These are phyloP conservation scores for Phataginus tricuspis DNA, from an alignment of 2,797 vertebrate genomes.

Conservation along the genomic window DNA sequence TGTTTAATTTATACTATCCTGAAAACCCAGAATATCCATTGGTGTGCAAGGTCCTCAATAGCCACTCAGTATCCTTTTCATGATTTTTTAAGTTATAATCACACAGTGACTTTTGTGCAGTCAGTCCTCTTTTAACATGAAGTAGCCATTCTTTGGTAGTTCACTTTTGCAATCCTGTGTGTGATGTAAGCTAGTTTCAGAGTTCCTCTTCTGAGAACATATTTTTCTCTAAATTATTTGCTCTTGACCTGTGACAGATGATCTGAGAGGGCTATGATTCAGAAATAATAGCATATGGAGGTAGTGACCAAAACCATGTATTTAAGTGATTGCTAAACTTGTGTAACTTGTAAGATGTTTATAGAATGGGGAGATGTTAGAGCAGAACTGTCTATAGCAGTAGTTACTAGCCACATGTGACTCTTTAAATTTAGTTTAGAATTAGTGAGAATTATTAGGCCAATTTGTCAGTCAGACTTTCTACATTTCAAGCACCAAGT, in stretches of 20 bases:
- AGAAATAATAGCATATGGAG: background rate
- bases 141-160: background rate
- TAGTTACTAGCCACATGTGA: background rate
- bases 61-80: background rate
- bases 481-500: background rate
- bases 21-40: background rate
- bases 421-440: constrained; percentile 5
- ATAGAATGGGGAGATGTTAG: background rate
- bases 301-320: background rate
- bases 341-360: background rate
- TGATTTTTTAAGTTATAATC: background rate
- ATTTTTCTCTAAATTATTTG: constrained; percentile 29
- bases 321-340: constrained; percentile 30
- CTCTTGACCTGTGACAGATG: background rate
- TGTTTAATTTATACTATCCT: constrained; percentile 38
- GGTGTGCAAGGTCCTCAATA: background rate
- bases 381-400: background rate
- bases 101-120: background rate
- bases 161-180: background rate
- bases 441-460: constrained; percentile 5
- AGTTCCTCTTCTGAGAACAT: background rate
- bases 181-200: background rate
- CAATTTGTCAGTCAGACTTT: background rate
- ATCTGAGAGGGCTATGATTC: background rate
- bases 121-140: background rate